phyloP scores from a whole-genome alignment of 2,113 vertebrate genomes.

The Mormoops blainvillei region DNA sequence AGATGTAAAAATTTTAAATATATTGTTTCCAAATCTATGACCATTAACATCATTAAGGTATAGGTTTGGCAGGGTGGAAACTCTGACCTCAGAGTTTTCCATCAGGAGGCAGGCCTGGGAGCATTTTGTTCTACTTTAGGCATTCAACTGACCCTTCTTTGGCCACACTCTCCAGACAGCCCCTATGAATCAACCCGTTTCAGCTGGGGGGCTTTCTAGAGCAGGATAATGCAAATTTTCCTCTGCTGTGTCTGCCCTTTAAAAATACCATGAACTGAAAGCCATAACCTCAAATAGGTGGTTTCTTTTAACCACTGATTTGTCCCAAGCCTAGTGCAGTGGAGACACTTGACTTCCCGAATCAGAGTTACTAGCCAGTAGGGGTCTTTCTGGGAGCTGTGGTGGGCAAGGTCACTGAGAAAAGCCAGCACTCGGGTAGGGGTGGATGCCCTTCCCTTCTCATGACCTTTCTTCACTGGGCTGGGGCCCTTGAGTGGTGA shows the following conservation, averaged over 20 bases:
- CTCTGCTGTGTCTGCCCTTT: background rate
- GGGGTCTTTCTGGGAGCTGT: background rate
- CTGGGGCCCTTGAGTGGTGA: background rate
- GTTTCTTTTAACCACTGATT: background rate
- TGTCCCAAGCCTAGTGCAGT: background rate
- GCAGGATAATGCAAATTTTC: background rate
- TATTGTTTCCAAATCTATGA: background rate
- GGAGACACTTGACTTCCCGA: background rate
- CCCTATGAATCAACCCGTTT: background rate
- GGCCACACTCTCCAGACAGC: background rate
- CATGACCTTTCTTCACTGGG: too few relatives aligned
- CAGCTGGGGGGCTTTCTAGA: background rate
- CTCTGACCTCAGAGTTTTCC: background rate
- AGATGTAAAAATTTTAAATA: background rate
- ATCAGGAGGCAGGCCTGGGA: background rate
- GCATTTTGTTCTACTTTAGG: background rate
- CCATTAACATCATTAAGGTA: rapidly evolving
- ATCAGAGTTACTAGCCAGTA: background rate
- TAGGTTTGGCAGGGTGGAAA: background rate
- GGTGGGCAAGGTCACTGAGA: background rate
- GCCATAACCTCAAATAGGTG: background rate
- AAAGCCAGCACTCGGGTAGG: background rate
- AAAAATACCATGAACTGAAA: background rate
- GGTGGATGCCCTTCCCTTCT: background rate
- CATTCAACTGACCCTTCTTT: background rate